Conservation (phyloP, 2,113 vertebrate genomes). For the Ammospiza nelsoni region DNA sequence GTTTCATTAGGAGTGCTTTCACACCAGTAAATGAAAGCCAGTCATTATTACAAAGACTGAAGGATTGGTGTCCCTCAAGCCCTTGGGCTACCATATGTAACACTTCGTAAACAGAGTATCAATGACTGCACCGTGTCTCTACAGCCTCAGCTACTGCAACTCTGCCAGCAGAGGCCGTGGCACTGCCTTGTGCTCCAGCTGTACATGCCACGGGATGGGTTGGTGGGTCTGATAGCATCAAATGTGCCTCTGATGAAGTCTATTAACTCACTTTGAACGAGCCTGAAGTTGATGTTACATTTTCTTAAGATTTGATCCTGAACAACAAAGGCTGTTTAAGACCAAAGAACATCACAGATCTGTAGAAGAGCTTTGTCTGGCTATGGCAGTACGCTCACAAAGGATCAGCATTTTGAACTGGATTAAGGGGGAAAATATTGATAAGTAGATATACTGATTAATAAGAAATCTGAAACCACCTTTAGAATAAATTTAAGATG, state of each 20-base stretch:
- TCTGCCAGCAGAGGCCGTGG: neutral
- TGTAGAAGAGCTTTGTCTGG: neutral
- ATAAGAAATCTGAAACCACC: conserved; percentile 37
- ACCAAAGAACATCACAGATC: neutral
- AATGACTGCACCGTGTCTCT: rapidly evolving
- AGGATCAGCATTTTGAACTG: neutral
- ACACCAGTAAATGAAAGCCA: neutral
- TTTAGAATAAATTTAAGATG: conserved; percentile 34
- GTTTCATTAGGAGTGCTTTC: neutral
- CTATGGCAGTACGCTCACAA: neutral
- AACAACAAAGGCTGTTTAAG: neutral
- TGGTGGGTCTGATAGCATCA: neutral
- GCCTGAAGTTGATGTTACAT: neutral
- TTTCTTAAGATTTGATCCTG: neutral
- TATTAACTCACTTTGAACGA: neutral
- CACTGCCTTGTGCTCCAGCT: neutral
- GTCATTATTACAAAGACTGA: neutral
- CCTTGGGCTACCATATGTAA: neutral
- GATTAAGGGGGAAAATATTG: neutral
- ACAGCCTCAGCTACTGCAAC: neutral
- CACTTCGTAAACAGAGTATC: neutral
- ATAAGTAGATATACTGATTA: conserved; percentile 29
- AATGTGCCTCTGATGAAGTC: neutral
- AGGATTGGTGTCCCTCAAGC: neutral
- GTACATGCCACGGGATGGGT: neutral